Evolutionary conservation across 2,888 invertebrate genomes (phyloP), one percentile per base, ranked within the genome.

Genomic region (Camponotus fellah): DNA sequence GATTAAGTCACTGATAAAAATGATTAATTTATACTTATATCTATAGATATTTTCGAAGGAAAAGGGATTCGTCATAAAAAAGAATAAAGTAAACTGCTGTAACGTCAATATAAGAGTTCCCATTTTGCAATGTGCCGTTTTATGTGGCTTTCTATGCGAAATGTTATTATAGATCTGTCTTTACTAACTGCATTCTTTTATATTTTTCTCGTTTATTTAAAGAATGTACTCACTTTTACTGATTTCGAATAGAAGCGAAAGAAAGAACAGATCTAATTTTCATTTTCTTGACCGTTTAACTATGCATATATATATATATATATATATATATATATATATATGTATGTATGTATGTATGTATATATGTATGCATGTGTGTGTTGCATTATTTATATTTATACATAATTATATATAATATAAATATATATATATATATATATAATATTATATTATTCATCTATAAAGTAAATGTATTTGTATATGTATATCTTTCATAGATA

Each of bases 241-340:
- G 3, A 34, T 14, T 74, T 46, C 1, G 26, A 21, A 9, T 75
- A 37, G 49, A 40, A 64, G 17, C 14, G 3, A 65, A 32, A 64
- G 40, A 72, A 72, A 17, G 40, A 65, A 26, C 65, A 65, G 8
- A 76, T 4, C 53, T 26, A 76, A 76, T 75, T 75, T 32, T 49
- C 60, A 43, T 40, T 65, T n/a, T 8, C 40, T 53, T 37, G 37
- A 8, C n/a, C 12, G 37, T 37, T 37, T 37, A 4, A 37, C 6
- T 37, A 37, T 37, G 37, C 37, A 37, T 37, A 37, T 6, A 37
- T 37, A 37, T 6, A 37, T 6, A 37, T 37, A 37, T 6, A 37
- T 37, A 37, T 37, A 6, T 40, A 17, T 62, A n/a, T 62, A 34
- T 62, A 62, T 43, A 43, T 43, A 32, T 9, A 43, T 43, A 43